These are phyloP conservation scores for Babylonia areolata DNA, from an alignment of 1,140 invertebrate species.

Conservation along the genomic window DNA sequence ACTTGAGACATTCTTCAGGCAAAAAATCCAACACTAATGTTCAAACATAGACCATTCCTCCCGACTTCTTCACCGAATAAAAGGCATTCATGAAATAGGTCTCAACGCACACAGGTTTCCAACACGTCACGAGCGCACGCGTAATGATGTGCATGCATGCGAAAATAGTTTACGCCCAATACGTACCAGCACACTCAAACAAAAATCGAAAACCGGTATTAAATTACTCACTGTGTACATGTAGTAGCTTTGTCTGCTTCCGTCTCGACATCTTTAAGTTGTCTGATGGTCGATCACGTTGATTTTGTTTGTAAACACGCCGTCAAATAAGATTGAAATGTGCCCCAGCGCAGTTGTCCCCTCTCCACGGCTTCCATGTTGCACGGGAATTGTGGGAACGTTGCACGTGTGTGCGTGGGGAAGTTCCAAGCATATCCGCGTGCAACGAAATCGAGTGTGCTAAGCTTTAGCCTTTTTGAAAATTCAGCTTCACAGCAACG, in stretches of 20 bases:
- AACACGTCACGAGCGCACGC: slow-evolving; percentile 61
- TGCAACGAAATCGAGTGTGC: not conserved
- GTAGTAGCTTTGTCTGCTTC: slow-evolving; percentile 67
- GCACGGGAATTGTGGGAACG: slow-evolving; percentile 64
- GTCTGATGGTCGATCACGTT: slow-evolving; percentile 11
- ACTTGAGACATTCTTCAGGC: slow-evolving; percentile 16
- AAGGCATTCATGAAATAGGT: slow-evolving; percentile 42
- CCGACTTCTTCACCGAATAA: not conserved
- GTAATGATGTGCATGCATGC: slow-evolving; percentile 66
- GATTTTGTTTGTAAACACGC: slow-evolving; percentile 48
- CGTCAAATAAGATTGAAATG: slow-evolving; percentile 50
- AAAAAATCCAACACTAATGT: not conserved
- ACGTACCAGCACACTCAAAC: slow-evolving; percentile 29
- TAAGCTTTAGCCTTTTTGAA: not conserved
- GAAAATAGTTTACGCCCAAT: slow-evolving; percentile 53
- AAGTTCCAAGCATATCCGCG: slow-evolving; percentile 26
- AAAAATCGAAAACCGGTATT: slow-evolving; percentile 30
- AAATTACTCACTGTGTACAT: slow-evolving; percentile 62
- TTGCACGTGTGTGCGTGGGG: slow-evolving; percentile 55
- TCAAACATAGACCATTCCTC: not conserved
- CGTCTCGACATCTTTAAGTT: slow-evolving; percentile 64
- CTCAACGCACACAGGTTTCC: slow-evolving; percentile 36
- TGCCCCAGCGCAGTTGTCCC: slow-evolving; percentile 52
- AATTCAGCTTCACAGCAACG: too few relatives aligned
- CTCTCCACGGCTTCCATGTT: slow-evolving; percentile 58